Evolutionary conservation across 2,113 vertebrate species (phyloP), one percentile per base, ranked within the genome.

Genomic region (Turdus rufiventris): DNA sequence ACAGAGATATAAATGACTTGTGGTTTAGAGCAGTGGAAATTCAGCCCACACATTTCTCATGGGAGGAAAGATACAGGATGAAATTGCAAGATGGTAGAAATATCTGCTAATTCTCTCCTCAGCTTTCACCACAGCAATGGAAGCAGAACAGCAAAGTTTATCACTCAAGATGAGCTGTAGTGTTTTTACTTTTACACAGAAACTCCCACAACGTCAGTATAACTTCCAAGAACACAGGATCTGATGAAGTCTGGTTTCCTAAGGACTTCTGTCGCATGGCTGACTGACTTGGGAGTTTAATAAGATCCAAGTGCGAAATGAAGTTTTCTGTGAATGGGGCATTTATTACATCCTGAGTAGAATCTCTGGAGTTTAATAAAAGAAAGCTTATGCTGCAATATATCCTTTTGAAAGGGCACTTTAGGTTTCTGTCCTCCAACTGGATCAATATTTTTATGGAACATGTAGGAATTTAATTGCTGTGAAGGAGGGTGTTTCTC

Each of bases 331-430:
- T 74, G 85, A 94, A 92, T 74, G 68, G 63, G 81, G 68, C 83
- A 67, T 93, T 96, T 96, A 94, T 95, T 96, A 93, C 79, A 92
- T 71, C 79, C 92, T 43, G 63, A 63, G 72, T 77, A 74, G 94
- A 93, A 80, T 88, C 96, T 86, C 96, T 58, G 12, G 95, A 92
- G 91, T 92, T 96, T 96, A 96, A 96, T 96, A 96, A 94, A 96
- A 92, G 72, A 94, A 93, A 93, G 56, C 51, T 90, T 82, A 73
- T 63, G 51, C 42, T 88, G 88, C 76, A 96, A 67, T 94, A 93
- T 92, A 88, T 96, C 95, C 83, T 93, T 95, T 88, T 74, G 92
- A 90, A 94, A 95, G 85, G 94, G 79, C 83, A 86, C 65, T 91
- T 96, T 28, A 93, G 83, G 88, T 88, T 61, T 81, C 61, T 92